Evolutionary conservation across 2,113 vertebrate genomes (phyloP).

Genomic region (Cyprinodon brontotheroides): DNA sequence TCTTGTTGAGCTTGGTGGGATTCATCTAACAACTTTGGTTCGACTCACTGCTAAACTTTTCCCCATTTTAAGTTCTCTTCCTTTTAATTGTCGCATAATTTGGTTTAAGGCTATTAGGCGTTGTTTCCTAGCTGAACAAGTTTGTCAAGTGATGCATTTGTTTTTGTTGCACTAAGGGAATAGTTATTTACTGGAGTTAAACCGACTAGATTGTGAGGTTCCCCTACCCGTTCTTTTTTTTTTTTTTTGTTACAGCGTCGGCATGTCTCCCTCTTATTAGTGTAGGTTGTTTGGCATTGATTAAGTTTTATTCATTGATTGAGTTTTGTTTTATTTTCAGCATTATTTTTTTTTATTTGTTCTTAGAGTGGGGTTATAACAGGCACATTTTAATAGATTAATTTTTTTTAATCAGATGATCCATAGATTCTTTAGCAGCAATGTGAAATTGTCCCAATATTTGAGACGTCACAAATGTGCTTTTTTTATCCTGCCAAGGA

Average conservation of each 20-base stretch:
- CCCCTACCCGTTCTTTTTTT: too few species aligned
- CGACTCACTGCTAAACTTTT: conserved; percentile 34
- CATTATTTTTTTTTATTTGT: background rate
- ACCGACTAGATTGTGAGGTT: background rate
- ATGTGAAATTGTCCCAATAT: too few species aligned
- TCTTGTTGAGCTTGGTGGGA: conserved; percentile 48
- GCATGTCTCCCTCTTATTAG: background rate
- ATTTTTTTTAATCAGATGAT: too few species aligned
- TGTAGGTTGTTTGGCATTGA: background rate
- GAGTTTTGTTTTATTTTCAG: background rate
- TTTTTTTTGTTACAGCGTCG: background rate
- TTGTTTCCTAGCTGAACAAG: conserved; percentile 7
- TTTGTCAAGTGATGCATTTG: conserved; percentile 6
- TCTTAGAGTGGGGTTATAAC: background rate
- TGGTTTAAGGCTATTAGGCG: background rate
- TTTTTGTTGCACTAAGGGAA: background rate
- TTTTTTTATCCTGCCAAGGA: too few species aligned
- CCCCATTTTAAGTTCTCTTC: conserved; percentile 14
- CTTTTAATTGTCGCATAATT: conserved; percentile 23
- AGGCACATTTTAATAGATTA: background rate
- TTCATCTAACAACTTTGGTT: conserved; percentile 26
- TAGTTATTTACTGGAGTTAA: background rate
- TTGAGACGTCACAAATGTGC: too few species aligned
- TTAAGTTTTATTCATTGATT: background rate
- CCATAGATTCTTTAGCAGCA: too few species aligned